Conservation (phyloP, 2,888 invertebrate species). For the Andrena camellia region DNA sequence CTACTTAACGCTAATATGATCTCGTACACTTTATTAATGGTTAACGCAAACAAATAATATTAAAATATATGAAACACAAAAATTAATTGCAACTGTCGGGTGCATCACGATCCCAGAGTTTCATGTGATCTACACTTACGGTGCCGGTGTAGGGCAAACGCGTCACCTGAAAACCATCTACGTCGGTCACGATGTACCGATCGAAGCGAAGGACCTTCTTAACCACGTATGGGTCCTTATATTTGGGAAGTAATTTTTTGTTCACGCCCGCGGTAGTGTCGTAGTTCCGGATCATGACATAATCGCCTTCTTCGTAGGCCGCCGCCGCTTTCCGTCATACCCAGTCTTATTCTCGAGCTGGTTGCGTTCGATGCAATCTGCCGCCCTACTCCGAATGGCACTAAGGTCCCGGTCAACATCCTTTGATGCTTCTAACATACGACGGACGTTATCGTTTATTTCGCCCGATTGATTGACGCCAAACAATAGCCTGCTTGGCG, state of each 20-base stretch:
- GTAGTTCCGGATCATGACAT: conserved; percentile 12
- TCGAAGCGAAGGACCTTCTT: conserved; percentile 1
- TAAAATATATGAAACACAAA: too few species aligned
- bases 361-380: neutral
- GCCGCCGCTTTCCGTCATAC: neutral
- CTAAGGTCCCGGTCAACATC: neutral
- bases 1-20: too few species aligned
- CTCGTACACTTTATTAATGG: too few species aligned
- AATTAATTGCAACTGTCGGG: too few species aligned
- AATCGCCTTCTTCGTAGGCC: conserved; percentile 9
- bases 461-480: neutral
- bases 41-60: too few species aligned
- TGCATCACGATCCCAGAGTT: neutral
- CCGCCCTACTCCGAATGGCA: neutral
- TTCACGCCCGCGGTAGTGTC: conserved; percentile 12
- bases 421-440: neutral
- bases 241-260: conserved; percentile 4
- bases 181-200: conserved; percentile 9
- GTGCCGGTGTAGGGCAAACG: conserved; percentile 6
- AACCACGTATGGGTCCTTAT: neutral
- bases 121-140: conserved; percentile 9
- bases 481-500: neutral
- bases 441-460: neutral
- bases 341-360: neutral
- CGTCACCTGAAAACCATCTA: conserved; percentile 11